A percentile compares a stretch with the other conserved stretches of the same genome.
phyloP scores from a whole-genome alignment of 1,140 invertebrate species.

The Hydropsyche tenuis region DNA sequence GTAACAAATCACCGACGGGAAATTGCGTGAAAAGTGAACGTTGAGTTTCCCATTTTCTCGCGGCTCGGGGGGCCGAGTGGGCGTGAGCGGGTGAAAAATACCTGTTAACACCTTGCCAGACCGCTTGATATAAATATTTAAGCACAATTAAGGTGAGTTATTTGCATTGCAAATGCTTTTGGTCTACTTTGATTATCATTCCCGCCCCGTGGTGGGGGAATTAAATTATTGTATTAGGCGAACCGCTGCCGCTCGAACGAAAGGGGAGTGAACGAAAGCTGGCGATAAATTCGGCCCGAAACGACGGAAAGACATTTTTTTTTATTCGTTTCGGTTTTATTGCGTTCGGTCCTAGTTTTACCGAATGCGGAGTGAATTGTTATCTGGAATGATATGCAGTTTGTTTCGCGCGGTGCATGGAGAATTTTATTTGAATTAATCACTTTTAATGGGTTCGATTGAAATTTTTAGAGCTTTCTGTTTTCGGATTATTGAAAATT shows the following conservation, averaged over 20 bases:
- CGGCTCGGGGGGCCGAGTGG: not conserved
- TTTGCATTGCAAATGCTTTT: conserved; percentile 43
- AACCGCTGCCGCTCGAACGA: not conserved
- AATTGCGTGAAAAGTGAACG: conserved; percentile 38
- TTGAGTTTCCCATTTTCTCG: conserved; percentile 35
- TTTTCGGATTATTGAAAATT: too few species aligned
- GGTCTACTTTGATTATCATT: conserved; percentile 46
- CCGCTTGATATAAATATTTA: conserved; percentile 45
- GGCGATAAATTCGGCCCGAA: conserved; percentile 11
- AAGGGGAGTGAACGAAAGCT: not conserved
- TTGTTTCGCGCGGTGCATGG: too few species aligned
- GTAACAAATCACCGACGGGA: conserved; percentile 29
- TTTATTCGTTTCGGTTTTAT: too few species aligned
- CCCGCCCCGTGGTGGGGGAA: conserved; percentile 21
- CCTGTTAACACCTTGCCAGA: conserved; percentile 39
- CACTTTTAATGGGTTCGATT: too few species aligned
- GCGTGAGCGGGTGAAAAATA: conserved; percentile 22
- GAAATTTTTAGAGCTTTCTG: too few species aligned
- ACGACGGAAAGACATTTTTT: not conserved
- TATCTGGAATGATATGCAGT: too few species aligned
- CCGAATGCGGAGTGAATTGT: too few species aligned
- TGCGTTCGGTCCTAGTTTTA: too few species aligned
- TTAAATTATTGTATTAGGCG: conserved; percentile 43
- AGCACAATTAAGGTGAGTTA: conserved; percentile 42
- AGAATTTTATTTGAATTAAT: too few species aligned